Percentiles rank a stretch among this genome's conserved stretches.
Conservation (phyloP, 2,113 vertebrate species). For the Cryptomyrus ogoouensis region DNA sequence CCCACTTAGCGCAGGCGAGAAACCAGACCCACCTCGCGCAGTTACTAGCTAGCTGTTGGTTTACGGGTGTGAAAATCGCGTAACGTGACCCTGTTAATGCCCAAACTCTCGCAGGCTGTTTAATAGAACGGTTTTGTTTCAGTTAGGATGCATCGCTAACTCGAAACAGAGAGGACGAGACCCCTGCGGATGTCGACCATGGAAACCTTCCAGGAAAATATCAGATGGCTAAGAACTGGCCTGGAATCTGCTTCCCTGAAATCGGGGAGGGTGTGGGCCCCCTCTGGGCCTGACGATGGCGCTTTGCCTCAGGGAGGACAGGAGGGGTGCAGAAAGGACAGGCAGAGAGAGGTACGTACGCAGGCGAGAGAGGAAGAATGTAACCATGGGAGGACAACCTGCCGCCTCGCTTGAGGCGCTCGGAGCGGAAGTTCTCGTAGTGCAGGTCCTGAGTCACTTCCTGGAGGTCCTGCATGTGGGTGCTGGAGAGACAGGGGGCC, state of each 20-base stretch:
- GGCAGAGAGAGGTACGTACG: constrained; percentile 53
- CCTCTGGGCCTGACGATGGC: background rate
- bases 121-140: background rate
- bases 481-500: constrained; percentile 55
- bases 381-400: constrained; percentile 75
- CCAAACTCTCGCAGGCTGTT: background rate
- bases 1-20: background rate
- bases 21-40: background rate
- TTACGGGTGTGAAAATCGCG: background rate
- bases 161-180: background rate
- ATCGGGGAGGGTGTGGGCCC: background rate
- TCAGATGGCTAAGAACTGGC: background rate
- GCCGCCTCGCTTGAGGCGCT: constrained; percentile 89
- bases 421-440: constrained; percentile 98
- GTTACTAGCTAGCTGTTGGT: background rate
- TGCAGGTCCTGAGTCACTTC: constrained; percentile 98
- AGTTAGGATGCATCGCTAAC: background rate
- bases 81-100: background rate
- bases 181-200: background rate
- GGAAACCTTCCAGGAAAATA: background rate
- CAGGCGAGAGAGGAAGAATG: constrained; percentile 61
- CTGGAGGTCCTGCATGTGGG: constrained; percentile 98
- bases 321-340: constrained; percentile 53
- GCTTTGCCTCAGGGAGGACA: constrained; percentile 13
- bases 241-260: background rate